These are phyloP conservation scores for Prionace glauca DNA, from an alignment of 2,797 vertebrate genomes.

Conservation along the genomic window DNA sequence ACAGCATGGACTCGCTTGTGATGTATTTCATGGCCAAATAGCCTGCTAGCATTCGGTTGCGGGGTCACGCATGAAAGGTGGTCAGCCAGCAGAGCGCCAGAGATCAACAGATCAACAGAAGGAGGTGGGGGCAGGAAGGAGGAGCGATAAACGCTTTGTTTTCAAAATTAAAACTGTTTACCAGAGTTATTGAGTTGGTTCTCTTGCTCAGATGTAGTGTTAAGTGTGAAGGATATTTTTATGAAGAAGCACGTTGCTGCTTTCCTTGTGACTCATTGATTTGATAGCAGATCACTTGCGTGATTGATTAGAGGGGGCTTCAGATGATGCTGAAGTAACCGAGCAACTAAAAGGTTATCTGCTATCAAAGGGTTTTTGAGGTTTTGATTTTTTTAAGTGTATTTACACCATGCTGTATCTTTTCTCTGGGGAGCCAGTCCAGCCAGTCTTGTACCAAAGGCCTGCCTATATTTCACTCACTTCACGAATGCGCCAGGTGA, in stretches of 20 bases:
- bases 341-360: conserved; percentile 9
- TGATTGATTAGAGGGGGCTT: background rate
- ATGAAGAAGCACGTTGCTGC: background rate
- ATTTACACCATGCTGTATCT: background rate
- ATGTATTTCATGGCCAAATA: background rate
- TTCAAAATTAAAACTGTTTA: background rate
- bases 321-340: conserved; percentile 7
- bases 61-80: background rate
- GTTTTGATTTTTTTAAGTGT: conserved; percentile 21
- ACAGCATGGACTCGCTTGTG: background rate
- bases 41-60: background rate
- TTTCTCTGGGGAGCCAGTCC: conserved; percentile 15
- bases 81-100: background rate
- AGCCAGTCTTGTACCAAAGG: background rate
- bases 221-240: background rate
- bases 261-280: background rate
- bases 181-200: background rate
- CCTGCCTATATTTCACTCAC: background rate
- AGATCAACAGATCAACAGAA: background rate
- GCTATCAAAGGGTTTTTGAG: conserved; percentile 9
- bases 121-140: background rate
- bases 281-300: background rate
- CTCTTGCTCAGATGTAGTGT: background rate
- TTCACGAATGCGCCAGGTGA: background rate
- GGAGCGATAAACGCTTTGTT: background rate